Conservation (phyloP, 2,888 invertebrate genomes). For the Morpho deidamia region DNA sequence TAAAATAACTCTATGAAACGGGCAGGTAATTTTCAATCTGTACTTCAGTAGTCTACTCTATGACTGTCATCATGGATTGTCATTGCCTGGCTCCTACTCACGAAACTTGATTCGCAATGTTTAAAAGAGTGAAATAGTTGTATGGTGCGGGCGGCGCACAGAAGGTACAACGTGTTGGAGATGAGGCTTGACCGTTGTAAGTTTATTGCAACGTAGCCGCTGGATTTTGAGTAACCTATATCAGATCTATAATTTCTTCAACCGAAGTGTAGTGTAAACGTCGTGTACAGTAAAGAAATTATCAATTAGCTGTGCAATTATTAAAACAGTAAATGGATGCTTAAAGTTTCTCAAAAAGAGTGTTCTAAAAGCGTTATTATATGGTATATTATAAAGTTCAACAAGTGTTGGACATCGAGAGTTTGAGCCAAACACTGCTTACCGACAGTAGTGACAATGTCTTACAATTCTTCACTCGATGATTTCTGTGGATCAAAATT, state of each 20-base stretch:
- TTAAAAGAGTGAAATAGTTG: background rate
- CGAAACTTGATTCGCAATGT: background rate
- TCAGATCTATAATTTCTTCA: conserved; percentile 1
- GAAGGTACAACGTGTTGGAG: conserved; percentile 22
- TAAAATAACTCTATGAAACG: no score
- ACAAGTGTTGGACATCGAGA: no score
- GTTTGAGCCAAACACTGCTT: no score
- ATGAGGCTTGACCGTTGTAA: conserved; percentile 12
- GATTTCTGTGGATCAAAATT: conserved; percentile 87
- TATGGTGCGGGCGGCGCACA: conserved; percentile 8
- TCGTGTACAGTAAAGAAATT: background rate
- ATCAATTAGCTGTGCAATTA: conserved; percentile 15
- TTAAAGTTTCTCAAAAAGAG: conserved; percentile 11
- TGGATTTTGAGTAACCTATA: background rate
- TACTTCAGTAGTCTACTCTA: no score
- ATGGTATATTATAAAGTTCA: background rate
- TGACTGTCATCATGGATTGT: no score
- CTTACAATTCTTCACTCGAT: conserved; percentile 81
- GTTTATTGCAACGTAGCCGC: conserved; percentile 15
- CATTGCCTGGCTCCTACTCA: no score
- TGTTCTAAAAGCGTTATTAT: conserved; percentile 9
- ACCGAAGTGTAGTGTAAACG: conserved; percentile 5
- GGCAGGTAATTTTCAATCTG: no score
- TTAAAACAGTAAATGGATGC: conserved; percentile 22
- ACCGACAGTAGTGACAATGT: conserved; percentile 58